Base-by-base conservation (phyloP, 2,888 invertebrate genomes). In the Palloptera scutellata region DNA sequence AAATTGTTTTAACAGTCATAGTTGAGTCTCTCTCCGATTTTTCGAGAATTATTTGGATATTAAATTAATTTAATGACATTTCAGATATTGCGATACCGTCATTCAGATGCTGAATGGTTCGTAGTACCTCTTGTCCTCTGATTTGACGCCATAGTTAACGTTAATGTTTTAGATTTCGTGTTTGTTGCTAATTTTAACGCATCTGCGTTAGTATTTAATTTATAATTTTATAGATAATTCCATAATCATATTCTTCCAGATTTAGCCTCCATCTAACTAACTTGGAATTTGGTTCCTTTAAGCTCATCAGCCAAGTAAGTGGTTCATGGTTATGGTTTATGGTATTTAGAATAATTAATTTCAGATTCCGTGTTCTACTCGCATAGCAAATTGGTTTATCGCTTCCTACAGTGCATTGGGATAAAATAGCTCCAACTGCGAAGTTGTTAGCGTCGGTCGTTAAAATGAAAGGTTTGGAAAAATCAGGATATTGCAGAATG, bases 231-330 rank as follows among this genome's bases (percentile, higher is more conserved):
- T 76, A 76, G 12, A 65, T 42, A 2, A 74, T 67, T 48, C 75
- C 69, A 40, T 77, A 77, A 15, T 78, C 73, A 30, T n/a, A n/a
- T n/a, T n/a, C n/a, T n/a, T n/a, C n/a, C n/a, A n/a, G n/a, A n/a
- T n/a, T n/a, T n/a, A n/a, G n/a, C n/a, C n/a, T n/a, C n/a, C n/a
- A n/a, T n/a, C n/a, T n/a, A n/a, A n/a, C n/a, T n/a, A n/a, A n/a
- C 70, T 82, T 75, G 0, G 80, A 79, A 42, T 73, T 69, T 0
- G 82, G 81, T 10, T 84, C 81, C 72, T 84, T 83, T 1, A 82
- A 54, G 0, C 72, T 77, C 74, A 82, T 78, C 0, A 84, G 61
- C 80, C 81, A 84, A 1, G 73, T 74, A 4, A 84, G 67, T 1
- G 82, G 81, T 64, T 77, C 72, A 67, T 85, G 84, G 61, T 86